Evolutionary conservation across 2,888 invertebrate species (phyloP), one percentile per base, ranked within the genome.

Genomic region (Drosophila meridiana): DNA sequence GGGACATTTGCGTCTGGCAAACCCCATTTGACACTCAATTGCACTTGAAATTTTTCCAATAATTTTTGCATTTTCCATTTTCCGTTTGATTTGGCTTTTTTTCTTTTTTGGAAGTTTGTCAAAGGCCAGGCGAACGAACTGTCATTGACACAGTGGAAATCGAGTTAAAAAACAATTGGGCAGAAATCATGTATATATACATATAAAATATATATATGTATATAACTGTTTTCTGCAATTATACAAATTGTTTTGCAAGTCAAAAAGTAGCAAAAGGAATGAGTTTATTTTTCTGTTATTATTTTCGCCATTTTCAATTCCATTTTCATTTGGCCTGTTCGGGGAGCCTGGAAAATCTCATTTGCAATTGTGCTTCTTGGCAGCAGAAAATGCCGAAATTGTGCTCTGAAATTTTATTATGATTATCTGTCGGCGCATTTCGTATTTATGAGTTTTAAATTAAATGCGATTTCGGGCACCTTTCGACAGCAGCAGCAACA

Each of bases 401-500:
- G 76, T 78, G 61, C 47, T 50, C 72, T 61, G 71, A 81, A 80
- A 82, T 81, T 89, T 81, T 84, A 87, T 87, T 87, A 87, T 89
- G 81, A 82, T 87, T 83, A 88, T 86, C 76, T 61, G 73, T 69
- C 65, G 65, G 69, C 69, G 68, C 86, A 89, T 90, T 89, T 89
- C 75, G 81, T 89, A 89, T 89, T 90, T 89, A 89, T 89, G 89
- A 84, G 87, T 89, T 90, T 87, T 78, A 90, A 89, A 89, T 90
- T 79, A 86, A 89, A 87, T 83, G 76, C 85, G 78, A 89, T 87
- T 85, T 82, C 65, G 58, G 76, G 63, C 81, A 73, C 77, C 80
- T 78, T 52, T 59, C 43, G 55, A 62, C 76, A 71, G 36, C 58
- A n/a, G 8, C 48, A 32, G 11, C n/a, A 50, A n/a, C n/a, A n/a